A percentile compares a stretch with the other conserved stretches of the same genome.
phyloP scores from a whole-genome alignment of 2,888 invertebrate genomes.

The Dysmachus trigonus region DNA sequence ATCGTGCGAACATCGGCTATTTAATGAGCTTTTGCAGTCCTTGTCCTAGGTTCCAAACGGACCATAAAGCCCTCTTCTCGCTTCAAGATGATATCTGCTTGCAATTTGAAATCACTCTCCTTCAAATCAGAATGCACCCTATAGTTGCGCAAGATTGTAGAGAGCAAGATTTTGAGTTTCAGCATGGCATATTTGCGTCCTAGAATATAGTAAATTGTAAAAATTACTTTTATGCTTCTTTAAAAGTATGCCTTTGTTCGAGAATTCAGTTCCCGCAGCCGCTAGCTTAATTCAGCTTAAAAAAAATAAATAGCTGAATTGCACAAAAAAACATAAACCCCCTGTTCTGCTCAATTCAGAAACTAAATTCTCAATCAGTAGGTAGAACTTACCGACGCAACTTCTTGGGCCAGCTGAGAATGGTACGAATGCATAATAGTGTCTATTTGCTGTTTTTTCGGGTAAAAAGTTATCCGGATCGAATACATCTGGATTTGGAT shows the following conservation, averaged over 20 bases:
- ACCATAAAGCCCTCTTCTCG: conserved; percentile 80
- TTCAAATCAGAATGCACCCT: conserved; percentile 73
- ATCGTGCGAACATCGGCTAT: background rate
- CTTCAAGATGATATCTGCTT: conserved; percentile 81
- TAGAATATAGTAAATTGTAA: conserved; percentile 59
- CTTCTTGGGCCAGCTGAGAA: conserved; percentile 86
- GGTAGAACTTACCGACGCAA: conserved; percentile 73
- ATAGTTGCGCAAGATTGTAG: conserved; percentile 79
- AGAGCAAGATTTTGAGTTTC: conserved; percentile 79
- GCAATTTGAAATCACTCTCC: conserved; percentile 76
- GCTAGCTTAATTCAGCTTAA: too few relatives aligned
- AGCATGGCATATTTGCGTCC: conserved; percentile 84
- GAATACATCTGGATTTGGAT: conserved; percentile 79
- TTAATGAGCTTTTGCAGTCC: conserved; percentile 40
- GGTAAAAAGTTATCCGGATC: conserved; percentile 88
- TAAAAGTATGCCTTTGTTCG: too few relatives aligned
- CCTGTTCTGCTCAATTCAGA: too few relatives aligned
- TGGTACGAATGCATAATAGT: conserved; percentile 83
- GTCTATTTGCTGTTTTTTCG: conserved; percentile 78
- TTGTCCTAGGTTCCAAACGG: conserved; percentile 71
- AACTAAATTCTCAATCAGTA: background rate
- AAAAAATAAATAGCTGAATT: too few relatives aligned
- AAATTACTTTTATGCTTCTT: background rate
- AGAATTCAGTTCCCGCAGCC: too few relatives aligned
- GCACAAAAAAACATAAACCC: too few relatives aligned